Evolutionary conservation across 2,113 vertebrate genomes (phyloP).

Genomic region (Channa maculata): DNA sequence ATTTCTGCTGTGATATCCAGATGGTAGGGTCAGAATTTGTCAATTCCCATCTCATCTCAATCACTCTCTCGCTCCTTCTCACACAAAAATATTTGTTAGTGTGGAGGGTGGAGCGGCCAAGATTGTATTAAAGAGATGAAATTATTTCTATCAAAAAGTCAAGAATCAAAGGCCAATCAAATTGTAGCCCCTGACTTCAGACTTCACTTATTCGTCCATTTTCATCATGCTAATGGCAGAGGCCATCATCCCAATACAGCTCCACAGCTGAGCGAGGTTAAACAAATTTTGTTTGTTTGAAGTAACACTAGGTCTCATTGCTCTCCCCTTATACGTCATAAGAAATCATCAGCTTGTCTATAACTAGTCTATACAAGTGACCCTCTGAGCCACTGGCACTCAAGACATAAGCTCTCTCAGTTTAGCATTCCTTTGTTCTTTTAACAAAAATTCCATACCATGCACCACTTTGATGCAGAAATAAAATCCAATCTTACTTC

Average conservation of each 20-base stretch:
- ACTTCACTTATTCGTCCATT: slow-evolving; percentile 86
- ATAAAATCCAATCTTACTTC: slow-evolving; percentile 39
- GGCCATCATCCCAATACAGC: slow-evolving; percentile 78
- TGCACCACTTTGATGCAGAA: slow-evolving; percentile 18
- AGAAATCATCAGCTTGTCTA: slow-evolving; percentile 80
- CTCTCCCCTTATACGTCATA: slow-evolving; percentile 58
- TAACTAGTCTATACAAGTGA: slow-evolving; percentile 63
- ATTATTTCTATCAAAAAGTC: slow-evolving; percentile 84
- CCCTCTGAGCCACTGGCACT: slow-evolving; percentile 66
- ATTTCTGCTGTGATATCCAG: too few relatives aligned
- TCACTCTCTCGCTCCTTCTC: too few relatives aligned
- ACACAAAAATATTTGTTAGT: not conserved
- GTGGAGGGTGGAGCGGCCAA: slow-evolving; percentile 57
- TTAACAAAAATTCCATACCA: slow-evolving; percentile 19
- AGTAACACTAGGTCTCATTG: slow-evolving; percentile 66
- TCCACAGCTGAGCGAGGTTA: slow-evolving; percentile 76
- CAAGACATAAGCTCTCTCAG: slow-evolving; percentile 3
- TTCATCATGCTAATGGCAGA: slow-evolving; percentile 84
- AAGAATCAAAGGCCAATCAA: slow-evolving; percentile 84
- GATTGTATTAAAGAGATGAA: slow-evolving; percentile 83
- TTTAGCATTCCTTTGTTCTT: slow-evolving; percentile 11
- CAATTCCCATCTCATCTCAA: too few relatives aligned
- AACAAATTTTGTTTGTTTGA: slow-evolving; percentile 81
- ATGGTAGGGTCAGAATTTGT: too few relatives aligned
- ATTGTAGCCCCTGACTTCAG: slow-evolving; percentile 78